Evolutionary conservation across 92 coral and sea anemone species (phyloP).

Genomic region (Phenganax stokvisi): DNA sequence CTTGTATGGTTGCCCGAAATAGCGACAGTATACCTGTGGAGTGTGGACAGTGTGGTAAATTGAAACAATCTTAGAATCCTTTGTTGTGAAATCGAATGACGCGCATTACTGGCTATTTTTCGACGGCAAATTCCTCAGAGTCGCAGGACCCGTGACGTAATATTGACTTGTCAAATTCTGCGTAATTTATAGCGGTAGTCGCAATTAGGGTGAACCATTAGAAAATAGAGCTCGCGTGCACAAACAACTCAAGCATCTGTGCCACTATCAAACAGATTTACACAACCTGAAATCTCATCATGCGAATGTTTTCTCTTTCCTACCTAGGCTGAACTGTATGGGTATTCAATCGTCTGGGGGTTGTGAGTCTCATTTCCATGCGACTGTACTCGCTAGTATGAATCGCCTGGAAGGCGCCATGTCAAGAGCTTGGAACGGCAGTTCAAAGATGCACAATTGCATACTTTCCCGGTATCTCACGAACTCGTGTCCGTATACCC

Average conservation of each 20-base stretch:
- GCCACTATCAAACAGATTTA: constrained; percentile 8
- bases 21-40: background rate
- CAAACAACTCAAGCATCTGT: background rate
- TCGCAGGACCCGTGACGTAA: constrained; percentile 21
- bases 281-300: constrained; percentile 21
- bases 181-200: constrained; percentile 42
- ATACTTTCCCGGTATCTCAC: background rate
- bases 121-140: constrained; percentile 14
- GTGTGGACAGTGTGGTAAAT: background rate
- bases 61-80: background rate
- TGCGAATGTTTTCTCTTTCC: constrained; percentile 6
- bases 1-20: background rate
- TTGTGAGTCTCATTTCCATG: constrained; percentile 22
- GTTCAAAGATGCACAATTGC: constrained; percentile 22
- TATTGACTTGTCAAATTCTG: constrained; percentile 27
- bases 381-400: background rate
- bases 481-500: background rate
- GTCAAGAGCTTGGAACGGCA: background rate
- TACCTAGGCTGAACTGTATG: constrained; percentile 10
- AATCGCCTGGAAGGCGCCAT: constrained; percentile 34
- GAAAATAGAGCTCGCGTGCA: constrained; percentile 15
- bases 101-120: background rate
- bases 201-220: constrained; percentile 27
- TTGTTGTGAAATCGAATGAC: constrained; percentile 1
- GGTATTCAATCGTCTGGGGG: background rate